These are phyloP conservation scores for Channa striata DNA, from an alignment of 2,797 vertebrate species.

Conservation along the genomic window DNA sequence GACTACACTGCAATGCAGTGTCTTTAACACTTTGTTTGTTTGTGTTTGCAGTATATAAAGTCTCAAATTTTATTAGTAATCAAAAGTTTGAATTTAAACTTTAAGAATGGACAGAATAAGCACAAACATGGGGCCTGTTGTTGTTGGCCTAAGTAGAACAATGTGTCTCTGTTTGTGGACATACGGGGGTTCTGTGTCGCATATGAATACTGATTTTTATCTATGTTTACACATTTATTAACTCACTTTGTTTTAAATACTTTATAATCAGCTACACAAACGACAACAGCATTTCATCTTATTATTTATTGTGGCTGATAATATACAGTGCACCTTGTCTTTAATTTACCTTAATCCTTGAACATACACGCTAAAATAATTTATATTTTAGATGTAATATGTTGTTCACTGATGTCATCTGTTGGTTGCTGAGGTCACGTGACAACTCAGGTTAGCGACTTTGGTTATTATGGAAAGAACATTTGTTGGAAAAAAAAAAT, in stretches of 20 bases:
- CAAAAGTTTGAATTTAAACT: background rate
- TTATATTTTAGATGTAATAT: background rate
- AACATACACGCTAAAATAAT: background rate
- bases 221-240: background rate
- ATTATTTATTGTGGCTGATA: background rate
- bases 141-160: too few relatives aligned
- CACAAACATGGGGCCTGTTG: too few relatives aligned
- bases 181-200: too few relatives aligned
- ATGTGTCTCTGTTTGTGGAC: too few relatives aligned
- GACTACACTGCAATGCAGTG: too few relatives aligned
- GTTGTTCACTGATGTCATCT: background rate
- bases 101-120: too few relatives aligned
- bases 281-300: background rate
- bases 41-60: background rate
- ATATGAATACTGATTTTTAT: conserved; percentile 5
- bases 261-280: background rate
- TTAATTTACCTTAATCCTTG: background rate
- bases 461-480: too few relatives aligned
- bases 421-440: background rate
- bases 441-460: too few relatives aligned
- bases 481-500: too few relatives aligned
- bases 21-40: background rate
- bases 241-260: too few relatives aligned
- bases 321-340: too few relatives aligned
- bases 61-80: background rate